Base-by-base conservation (phyloP, 2,888 invertebrate genomes). In the Eupithecia exiguata region DNA sequence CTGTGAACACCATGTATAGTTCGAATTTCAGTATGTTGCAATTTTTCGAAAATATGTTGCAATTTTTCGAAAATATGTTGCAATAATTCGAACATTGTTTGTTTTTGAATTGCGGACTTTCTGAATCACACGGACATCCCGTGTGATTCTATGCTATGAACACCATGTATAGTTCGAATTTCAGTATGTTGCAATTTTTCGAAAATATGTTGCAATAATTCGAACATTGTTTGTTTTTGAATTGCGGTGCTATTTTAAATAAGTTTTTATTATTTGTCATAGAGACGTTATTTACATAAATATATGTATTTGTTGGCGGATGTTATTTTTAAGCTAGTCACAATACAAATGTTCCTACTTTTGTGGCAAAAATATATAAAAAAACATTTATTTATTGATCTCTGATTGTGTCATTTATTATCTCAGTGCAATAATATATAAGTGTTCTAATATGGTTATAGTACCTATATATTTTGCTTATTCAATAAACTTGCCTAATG, bases 141-240 rank as follows among this genome's bases (percentile, higher is more conserved):
- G 61, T 58, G 58, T 18, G 21, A 58, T 58, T 58, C 61, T 61
- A 61, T 61, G 30, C 14, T 61, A 25, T 14, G 61, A 61, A 72
- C 62, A 58, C 53, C 30, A 61, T 46, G 18, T 58, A 21, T 30
- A 21, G 9, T 70, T 25, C 75, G 35, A 36, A 30, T n/a, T 68
- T 75, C 43, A 71, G 66, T 84, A 83, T 86, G 84, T 87, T 86
- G 86, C 86, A 86, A 86, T 85, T 83, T 46, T 84, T 79, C 49
- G 9, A 53, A 53, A 53, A 21, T 53, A 53, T 21, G 49, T 53
- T 53, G 53, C 53, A 53, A n/a, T 12, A 12, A 53, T 21, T 53
- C 53, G 76, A 81, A 82, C 72, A 68, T 35, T 62, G 53, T 71
- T 79, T 78, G 78, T 77, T 78, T 78, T 81, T 80, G 79, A 78